These are phyloP conservation scores for Muricea muricata DNA, from an alignment of 92 coral and sea anemone species.

Conservation along the genomic window DNA sequence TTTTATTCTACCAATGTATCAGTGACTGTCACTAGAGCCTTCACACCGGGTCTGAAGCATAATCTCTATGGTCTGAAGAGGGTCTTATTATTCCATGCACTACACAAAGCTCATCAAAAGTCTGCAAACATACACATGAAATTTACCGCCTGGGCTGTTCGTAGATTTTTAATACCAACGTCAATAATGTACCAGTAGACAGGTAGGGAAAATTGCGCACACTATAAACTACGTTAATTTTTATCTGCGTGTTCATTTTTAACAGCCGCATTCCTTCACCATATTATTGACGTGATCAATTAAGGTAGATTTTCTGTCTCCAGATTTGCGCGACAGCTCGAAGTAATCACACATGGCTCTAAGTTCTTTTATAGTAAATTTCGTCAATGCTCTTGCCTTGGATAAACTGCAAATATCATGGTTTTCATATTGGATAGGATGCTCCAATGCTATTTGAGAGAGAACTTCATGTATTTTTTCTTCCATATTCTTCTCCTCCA, in stretches of 20 bases:
- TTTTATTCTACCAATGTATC: too few relatives aligned
- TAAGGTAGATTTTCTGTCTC: conserved; percentile 24
- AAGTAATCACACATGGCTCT: conserved; percentile 36
- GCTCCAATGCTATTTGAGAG: conserved; percentile 32
- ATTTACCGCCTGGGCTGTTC: background rate
- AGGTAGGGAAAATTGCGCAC: background rate
- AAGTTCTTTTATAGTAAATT: conserved; percentile 40
- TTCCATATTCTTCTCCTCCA: background rate
- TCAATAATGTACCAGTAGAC: background rate
- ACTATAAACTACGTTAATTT: conserved; percentile 1
- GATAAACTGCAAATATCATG: background rate
- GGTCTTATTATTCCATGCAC: background rate
- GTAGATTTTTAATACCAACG: background rate
- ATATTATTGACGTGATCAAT: conserved; percentile 32
- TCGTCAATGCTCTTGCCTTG: conserved; percentile 4
- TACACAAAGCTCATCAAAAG: background rate
- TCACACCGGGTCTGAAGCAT: too few relatives aligned
- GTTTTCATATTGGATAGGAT: conserved; percentile 35
- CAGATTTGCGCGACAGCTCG: conserved; percentile 26
- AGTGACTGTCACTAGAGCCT: too few relatives aligned
- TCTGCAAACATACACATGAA: background rate
- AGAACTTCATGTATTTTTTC: conserved; percentile 20
- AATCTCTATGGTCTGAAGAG: too few relatives aligned
- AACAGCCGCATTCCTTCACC: conserved; percentile 47
- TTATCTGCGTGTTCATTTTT: conserved; percentile 1